A percentile compares a stretch with the other conserved stretches of the same genome.
phyloP scores from a whole-genome alignment of 35 echinoderm and acorn worm genomes.

The Apostichopus californicus region DNA sequence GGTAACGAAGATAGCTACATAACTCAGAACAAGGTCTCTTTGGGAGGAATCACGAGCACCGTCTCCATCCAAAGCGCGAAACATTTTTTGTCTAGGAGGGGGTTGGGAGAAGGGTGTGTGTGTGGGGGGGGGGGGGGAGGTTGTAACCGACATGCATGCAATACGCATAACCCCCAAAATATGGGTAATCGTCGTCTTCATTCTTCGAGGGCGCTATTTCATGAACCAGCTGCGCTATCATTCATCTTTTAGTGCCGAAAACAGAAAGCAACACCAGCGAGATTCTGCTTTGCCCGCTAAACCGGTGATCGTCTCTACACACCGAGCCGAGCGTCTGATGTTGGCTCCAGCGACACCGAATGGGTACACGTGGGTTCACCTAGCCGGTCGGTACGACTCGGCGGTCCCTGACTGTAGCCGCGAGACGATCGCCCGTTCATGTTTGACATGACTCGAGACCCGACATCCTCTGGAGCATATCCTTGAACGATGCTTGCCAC shows the following conservation, averaged over 20 bases:
- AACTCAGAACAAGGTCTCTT: too few species aligned
- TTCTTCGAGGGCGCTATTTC: not conserved
- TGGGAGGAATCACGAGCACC: too few species aligned
- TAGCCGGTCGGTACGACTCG: conserved; percentile 25
- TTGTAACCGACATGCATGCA: too few species aligned
- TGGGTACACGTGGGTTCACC: conserved; percentile 30
- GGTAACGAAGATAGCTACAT: too few species aligned
- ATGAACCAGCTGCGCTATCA: not conserved
- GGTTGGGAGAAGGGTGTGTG: too few species aligned
- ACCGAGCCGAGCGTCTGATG: conserved; percentile 31
- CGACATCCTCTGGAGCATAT: conserved; percentile 95
- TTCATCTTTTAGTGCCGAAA: not conserved
- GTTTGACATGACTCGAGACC: conserved; percentile 94
- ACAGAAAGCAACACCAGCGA: not conserved
- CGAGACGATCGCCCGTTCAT: conserved; percentile 73
- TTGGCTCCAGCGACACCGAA: conserved; percentile 25
- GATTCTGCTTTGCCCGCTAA: not conserved
- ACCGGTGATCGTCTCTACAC: not conserved
- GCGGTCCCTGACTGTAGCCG: conserved; percentile 42
- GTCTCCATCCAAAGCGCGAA: too few species aligned
- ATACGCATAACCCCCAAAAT: too few species aligned
- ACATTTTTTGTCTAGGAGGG: too few species aligned
- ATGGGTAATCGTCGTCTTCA: too few species aligned
- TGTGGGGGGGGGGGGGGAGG: too few species aligned
- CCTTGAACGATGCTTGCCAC: conserved; percentile 94